phyloP scores from a whole-genome alignment of 2,888 invertebrate genomes.

The Machimus rusticus region DNA sequence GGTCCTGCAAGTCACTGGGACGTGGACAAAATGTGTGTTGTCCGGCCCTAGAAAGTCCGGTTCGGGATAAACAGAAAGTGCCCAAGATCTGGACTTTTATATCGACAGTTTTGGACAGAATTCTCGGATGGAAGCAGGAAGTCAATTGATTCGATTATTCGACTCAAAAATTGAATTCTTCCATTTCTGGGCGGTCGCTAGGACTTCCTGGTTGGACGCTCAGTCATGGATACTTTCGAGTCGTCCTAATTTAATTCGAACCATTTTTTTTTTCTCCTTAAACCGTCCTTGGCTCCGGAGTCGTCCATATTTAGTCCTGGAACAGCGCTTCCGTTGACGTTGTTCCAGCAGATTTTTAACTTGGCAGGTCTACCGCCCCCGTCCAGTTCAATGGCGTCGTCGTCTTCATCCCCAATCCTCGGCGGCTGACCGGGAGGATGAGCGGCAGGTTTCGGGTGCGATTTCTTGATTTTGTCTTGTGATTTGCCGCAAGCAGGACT shows the following conservation, averaged over 20 bases:
- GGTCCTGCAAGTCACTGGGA: conserved; percentile 8
- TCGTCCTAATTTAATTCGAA: conserved; percentile 26
- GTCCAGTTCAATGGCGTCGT: not conserved
- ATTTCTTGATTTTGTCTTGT: conserved; percentile 29
- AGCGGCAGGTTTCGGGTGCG: not conserved
- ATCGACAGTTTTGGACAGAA: not conserved
- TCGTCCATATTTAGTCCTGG: not conserved
- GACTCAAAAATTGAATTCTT: conserved; percentile 47
- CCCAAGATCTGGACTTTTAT: not conserved
- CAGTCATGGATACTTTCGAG: conserved; percentile 45
- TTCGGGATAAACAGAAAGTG: not conserved
- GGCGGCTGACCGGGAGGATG: not conserved
- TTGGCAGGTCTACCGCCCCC: not conserved
- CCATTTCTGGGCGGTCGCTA: conserved; percentile 6
- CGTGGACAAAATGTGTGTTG: not conserved
- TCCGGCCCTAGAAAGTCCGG: not conserved
- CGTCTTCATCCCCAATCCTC: not conserved
- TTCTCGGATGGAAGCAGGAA: conserved; percentile 44
- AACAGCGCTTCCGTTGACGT: conserved; percentile 11
- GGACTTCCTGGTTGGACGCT: conserved; percentile 40
- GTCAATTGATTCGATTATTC: conserved; percentile 48
- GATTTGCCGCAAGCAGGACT: conserved; percentile 18
- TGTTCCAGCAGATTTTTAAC: conserved; percentile 1
- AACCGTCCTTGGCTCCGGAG: not conserved
- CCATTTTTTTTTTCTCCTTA: conserved; percentile 31